These are phyloP conservation scores for Diorhabda sublineata DNA, from an alignment of 1,140 invertebrate genomes.

Conservation along the genomic window DNA sequence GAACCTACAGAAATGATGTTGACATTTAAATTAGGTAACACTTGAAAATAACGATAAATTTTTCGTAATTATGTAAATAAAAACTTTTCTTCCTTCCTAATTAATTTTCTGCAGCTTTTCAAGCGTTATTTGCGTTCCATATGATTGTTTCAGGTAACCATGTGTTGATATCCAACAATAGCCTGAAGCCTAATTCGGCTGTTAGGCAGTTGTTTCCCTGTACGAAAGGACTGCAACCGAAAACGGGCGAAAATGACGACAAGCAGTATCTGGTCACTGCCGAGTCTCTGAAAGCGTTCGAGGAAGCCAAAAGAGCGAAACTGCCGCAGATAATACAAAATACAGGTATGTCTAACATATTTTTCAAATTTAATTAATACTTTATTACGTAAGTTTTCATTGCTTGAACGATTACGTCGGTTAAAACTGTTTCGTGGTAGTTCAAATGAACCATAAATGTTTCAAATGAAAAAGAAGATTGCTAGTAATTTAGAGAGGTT, in stretches of 20 bases:
- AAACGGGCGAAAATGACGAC: conserved; percentile 18
- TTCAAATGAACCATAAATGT: no score
- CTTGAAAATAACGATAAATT: neutral
- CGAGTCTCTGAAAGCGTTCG: conserved; percentile 61
- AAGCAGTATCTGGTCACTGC: conserved; percentile 58
- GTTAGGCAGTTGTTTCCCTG: conserved; percentile 67
- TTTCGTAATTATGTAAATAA: no score
- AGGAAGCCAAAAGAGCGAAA: conserved; percentile 59
- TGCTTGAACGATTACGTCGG: no score
- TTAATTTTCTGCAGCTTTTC: no score
- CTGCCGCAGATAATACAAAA: conserved; percentile 49
- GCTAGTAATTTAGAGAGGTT: no score
- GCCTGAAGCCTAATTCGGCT: conserved; percentile 65
- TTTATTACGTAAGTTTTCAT: no score
- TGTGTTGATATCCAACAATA: conserved; percentile 55
- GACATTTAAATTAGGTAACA: conserved; percentile 54
- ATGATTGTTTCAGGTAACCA: conserved; percentile 42
- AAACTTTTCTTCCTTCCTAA: no score
- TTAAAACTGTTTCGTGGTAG: no score
- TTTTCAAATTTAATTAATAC: neutral
- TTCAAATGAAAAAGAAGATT: no score
- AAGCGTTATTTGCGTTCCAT: neutral
- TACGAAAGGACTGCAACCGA: conserved; percentile 35
- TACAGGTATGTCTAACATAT: conserved; percentile 18
- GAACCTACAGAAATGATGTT: conserved; percentile 53